Evolutionary conservation across 2,888 invertebrate species (phyloP).

Genomic region (Trichogramma evanescens): DNA sequence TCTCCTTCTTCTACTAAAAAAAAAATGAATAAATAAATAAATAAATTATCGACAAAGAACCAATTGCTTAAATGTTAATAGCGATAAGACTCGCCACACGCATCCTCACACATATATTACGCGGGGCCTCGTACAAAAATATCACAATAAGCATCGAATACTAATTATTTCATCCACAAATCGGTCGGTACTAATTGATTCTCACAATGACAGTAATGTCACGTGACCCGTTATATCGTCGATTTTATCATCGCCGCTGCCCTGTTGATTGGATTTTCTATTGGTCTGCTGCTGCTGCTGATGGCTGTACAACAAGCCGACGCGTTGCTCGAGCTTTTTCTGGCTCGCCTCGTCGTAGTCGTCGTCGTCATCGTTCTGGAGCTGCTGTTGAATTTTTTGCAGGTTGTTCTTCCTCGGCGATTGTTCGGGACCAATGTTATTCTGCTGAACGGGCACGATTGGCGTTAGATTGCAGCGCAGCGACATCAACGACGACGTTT

Average conservation of each 20-base stretch:
- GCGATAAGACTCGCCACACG: too few species aligned
- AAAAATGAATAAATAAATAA: background rate
- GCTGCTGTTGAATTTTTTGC: slow-evolving; percentile 26
- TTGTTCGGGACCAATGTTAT: too few species aligned
- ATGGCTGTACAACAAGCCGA: slow-evolving; percentile 20
- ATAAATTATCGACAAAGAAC: background rate
- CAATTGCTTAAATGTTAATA: too few species aligned
- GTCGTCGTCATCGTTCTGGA: slow-evolving; percentile 22
- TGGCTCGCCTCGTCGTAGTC: background rate
- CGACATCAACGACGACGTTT: slow-evolving; percentile 21
- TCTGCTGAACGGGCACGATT: slow-evolving; percentile 32
- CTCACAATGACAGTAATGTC: background rate
- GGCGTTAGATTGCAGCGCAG: slow-evolving; percentile 33
- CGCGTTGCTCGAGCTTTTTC: slow-evolving; percentile 20
- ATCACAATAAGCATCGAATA: too few species aligned
- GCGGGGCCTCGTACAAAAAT: too few species aligned
- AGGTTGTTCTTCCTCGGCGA: too few species aligned
- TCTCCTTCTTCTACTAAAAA: background rate
- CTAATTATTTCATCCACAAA: too few species aligned
- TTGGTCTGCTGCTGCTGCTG: slow-evolving; percentile 10
- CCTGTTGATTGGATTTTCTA: slow-evolving; percentile 25
- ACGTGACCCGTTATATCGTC: slow-evolving; percentile 29
- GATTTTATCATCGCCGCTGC: slow-evolving; percentile 34
- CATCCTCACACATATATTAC: too few species aligned
- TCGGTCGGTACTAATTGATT: too few species aligned